A percentile compares a stretch with the other conserved stretches of the same genome.
Evolutionary conservation across 1,140 invertebrate species (phyloP).

Genomic region (Chironomus tepperi): DNA sequence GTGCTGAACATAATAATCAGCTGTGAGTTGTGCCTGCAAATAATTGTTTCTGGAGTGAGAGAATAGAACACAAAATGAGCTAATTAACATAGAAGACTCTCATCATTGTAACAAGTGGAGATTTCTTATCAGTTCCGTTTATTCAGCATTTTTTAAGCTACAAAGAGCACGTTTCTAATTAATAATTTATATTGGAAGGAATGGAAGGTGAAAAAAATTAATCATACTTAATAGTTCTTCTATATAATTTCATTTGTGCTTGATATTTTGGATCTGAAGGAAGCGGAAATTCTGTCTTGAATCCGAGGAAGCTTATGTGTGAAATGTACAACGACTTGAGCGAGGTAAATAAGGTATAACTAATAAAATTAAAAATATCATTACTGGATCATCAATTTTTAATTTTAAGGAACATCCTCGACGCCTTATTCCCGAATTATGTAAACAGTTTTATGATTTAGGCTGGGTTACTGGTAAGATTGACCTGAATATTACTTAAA

Average conservation of each 20-base stretch:
- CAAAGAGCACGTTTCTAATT: not conserved
- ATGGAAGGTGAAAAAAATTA: not conserved
- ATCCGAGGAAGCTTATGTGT: not conserved
- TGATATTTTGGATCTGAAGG: not conserved
- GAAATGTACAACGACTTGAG: not conserved
- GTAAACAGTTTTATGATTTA: conserved; percentile 81
- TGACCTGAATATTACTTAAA: conserved; percentile 43
- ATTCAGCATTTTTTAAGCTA: not conserved
- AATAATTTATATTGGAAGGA: not conserved
- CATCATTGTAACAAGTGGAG: too few relatives aligned
- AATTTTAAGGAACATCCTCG: conserved; percentile 62
- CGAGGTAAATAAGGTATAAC: not conserved
- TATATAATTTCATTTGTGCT: not conserved
- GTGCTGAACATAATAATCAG: too few relatives aligned
- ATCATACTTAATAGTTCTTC: not conserved
- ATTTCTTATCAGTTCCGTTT: not conserved
- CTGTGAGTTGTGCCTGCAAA: too few relatives aligned
- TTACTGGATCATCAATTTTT: not conserved
- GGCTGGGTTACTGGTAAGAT: conserved; percentile 85
- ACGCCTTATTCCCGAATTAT: conserved; percentile 80
- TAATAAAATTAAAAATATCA: not conserved
- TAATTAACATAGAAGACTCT: too few relatives aligned
- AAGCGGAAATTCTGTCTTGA: not conserved
- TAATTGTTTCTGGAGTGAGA: too few relatives aligned
- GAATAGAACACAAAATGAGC: too few relatives aligned